phyloP scores from a whole-genome alignment of 1,140 invertebrate species.

The Acyrthosiphon pisum region DNA sequence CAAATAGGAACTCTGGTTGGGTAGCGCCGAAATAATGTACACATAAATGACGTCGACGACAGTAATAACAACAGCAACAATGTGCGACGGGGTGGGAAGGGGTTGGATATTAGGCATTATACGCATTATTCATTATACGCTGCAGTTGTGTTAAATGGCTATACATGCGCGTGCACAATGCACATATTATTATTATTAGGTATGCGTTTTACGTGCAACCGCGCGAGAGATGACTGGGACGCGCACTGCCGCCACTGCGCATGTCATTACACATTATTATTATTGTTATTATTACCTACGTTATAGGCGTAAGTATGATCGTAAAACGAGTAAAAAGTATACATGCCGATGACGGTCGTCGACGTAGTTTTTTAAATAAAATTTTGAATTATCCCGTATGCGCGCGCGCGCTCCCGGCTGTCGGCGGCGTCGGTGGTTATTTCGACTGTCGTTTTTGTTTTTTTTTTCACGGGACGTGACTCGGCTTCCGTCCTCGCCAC shows the following conservation, averaged over 20 bases:
- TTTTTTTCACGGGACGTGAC: constrained; percentile 45
- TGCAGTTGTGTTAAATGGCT: not conserved
- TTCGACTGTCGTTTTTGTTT: not conserved
- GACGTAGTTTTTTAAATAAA: not conserved
- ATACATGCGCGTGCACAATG: not conserved
- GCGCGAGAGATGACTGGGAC: not conserved
- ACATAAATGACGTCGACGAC: constrained; percentile 15
- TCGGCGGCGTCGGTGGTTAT: not conserved
- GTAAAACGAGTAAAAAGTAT: not conserved
- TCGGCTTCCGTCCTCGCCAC: constrained; percentile 29
- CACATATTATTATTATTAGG: not conserved
- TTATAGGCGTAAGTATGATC: too few species aligned
- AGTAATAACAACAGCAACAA: not conserved
- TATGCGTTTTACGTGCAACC: constrained; percentile 5
- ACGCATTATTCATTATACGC: not conserved
- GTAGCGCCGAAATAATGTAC: constrained; percentile 31
- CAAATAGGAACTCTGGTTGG: constrained; percentile 52
- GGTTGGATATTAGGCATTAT: not conserved
- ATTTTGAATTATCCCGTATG: not conserved
- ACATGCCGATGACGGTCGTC: not conserved
- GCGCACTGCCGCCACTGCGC: not conserved
- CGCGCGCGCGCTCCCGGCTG: not conserved
- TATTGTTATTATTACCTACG: not conserved
- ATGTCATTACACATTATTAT: too few species aligned
- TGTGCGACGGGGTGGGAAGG: not conserved